Evolutionary conservation across 2,888 invertebrate species (phyloP).

Genomic region (Drosophila neoperkinsi): DNA sequence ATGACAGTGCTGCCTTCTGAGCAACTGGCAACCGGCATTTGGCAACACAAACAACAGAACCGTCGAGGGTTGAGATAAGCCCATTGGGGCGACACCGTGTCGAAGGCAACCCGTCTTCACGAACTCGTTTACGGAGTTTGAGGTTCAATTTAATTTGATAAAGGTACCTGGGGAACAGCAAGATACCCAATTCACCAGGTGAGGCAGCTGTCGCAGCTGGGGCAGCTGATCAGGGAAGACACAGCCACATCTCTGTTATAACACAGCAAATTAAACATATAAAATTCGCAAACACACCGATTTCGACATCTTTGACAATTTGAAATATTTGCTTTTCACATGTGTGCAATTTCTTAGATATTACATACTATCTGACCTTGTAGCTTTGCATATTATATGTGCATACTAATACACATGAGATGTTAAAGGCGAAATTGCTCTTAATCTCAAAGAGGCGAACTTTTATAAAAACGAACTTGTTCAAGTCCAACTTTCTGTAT

Average conservation of each 20-base stretch:
- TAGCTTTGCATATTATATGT: no score
- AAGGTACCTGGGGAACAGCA: conserved; percentile 44
- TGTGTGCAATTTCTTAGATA: not conserved
- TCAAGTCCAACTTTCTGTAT: not conserved
- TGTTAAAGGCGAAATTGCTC: not conserved
- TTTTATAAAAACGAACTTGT: not conserved
- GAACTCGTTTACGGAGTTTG: conserved; percentile 16
- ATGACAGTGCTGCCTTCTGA: conserved; percentile 8
- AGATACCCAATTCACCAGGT: conserved; percentile 5
- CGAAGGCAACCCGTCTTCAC: conserved; percentile 3
- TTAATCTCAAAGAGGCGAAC: not conserved
- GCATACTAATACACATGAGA: not conserved
- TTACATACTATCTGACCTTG: not conserved
- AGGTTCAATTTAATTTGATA: conserved; percentile 56
- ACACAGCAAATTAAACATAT: not conserved
- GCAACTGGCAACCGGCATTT: conserved; percentile 15
- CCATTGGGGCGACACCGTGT: not conserved
- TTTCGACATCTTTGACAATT: not conserved
- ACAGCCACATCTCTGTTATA: not conserved
- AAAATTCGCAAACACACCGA: not conserved
- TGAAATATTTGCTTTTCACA: not conserved
- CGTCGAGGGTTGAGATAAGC: conserved; percentile 4
- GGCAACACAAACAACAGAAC: conserved; percentile 17
- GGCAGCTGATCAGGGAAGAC: not conserved
- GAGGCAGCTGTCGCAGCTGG: not conserved